A percentile compares a stretch with the other conserved stretches of the same genome.
These are phyloP conservation scores for Rhizomys pruinosus DNA, from an alignment of 2,113 vertebrate species.

Conservation along the genomic window DNA sequence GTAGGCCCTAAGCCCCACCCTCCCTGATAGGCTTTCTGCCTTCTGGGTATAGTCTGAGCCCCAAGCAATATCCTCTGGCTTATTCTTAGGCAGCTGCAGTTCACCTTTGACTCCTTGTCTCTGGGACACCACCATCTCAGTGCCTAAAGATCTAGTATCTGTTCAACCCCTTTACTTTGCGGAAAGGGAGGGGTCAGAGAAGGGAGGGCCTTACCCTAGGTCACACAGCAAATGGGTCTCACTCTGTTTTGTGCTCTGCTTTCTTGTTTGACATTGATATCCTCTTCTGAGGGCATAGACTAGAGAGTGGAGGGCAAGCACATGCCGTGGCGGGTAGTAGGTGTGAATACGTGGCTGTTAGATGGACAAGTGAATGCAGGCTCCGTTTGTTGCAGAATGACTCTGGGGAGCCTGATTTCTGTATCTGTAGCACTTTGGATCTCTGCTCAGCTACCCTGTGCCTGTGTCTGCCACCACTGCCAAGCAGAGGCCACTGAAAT, in stretches of 20 bases:
- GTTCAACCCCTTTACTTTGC: not conserved
- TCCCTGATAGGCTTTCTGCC: not conserved
- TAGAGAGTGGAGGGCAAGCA: not conserved
- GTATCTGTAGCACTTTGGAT: constrained; percentile 1
- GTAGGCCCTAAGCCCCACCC: not conserved
- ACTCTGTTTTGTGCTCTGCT: not conserved
- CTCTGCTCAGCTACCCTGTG: constrained; percentile 10
- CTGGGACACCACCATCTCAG: not conserved
- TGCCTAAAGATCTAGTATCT: not conserved
- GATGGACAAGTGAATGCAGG: not conserved
- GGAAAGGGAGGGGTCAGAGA: constrained; percentile 28
- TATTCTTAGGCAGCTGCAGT: not conserved
- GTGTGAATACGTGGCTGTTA: not conserved
- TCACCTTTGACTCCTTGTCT: not conserved
- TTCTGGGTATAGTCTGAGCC: not conserved
- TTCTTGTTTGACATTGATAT: not conserved
- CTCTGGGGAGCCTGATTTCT: constrained; percentile 6
- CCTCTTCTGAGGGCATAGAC: not conserved
- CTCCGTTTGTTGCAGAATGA: not conserved
- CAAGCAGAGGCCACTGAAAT: constrained; percentile 34
- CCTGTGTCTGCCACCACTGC: constrained; percentile 5
- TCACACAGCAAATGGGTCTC: not conserved
- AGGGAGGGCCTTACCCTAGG: not conserved
- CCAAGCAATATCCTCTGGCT: not conserved
- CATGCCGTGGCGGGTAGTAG: not conserved